Percentiles rank a stretch among this genome's conserved stretches.
Conservation (phyloP, 2,888 invertebrate species). For the Epistrophella euchroma region DNA sequence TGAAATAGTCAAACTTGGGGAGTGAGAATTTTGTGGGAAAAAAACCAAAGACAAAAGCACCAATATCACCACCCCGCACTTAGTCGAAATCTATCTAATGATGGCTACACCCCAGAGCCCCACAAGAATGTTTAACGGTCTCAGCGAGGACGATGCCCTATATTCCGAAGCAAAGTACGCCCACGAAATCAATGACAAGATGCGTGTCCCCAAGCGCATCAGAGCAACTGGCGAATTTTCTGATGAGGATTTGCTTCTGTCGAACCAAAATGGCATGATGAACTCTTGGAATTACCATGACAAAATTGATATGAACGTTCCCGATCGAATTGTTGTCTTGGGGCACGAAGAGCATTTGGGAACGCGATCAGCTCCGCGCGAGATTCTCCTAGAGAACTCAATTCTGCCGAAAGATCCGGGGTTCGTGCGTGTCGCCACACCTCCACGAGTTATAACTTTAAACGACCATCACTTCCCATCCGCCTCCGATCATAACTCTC, state of each 20-base stretch:
- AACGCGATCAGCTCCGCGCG: conserved; percentile 93
- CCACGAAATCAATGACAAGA: conserved; percentile 91
- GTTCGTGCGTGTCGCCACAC: conserved; percentile 93
- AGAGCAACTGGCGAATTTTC: conserved; percentile 89
- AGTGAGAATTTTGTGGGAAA: not conserved
- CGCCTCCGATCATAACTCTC: conserved; percentile 85
- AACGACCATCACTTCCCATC: conserved; percentile 93
- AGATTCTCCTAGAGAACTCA: conserved; percentile 93
- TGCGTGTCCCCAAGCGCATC: conserved; percentile 92
- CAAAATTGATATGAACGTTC: conserved; percentile 95
- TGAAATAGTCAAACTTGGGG: not conserved
- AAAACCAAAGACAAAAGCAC: conserved; percentile 19
- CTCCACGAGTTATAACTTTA: conserved; percentile 93
- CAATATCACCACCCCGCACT: conserved; percentile 2
- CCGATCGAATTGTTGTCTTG: conserved; percentile 95
- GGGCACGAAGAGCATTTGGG: conserved; percentile 89
- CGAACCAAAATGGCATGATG: conserved; percentile 86
- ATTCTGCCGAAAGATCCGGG: conserved; percentile 89
- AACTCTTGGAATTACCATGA: conserved; percentile 88
- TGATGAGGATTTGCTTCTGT: conserved; percentile 86
- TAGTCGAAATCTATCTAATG: conserved; percentile 3
- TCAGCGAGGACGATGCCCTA: conserved; percentile 86
- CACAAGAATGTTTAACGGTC: conserved; percentile 86
- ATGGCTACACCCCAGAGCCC: conserved; percentile 88
- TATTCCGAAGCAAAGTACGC: conserved; percentile 86